These are phyloP conservation scores for Recurvirostra avosetta DNA, from an alignment of 2,113 vertebrate species.

Conservation along the genomic window DNA sequence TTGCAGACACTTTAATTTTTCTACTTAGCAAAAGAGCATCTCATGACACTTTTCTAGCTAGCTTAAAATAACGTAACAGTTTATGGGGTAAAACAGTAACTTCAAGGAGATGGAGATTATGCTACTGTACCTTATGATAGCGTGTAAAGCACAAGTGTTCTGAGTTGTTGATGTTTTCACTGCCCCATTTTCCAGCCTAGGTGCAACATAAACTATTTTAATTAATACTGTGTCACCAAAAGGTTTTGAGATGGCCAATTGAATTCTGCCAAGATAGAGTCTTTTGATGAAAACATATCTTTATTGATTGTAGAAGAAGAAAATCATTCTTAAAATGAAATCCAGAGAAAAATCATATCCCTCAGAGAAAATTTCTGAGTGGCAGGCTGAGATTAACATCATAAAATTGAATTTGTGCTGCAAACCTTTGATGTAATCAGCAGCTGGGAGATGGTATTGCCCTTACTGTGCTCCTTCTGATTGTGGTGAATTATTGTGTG, in stretches of 20 bases:
- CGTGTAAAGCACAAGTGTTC: constrained; percentile 41
- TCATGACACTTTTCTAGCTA: background rate
- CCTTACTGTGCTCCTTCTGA: constrained; percentile 74
- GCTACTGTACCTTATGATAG: background rate
- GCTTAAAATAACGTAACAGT: background rate
- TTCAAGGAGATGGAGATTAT: constrained; percentile 33
- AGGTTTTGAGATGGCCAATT: constrained; percentile 78
- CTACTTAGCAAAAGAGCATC: background rate
- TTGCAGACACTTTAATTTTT: background rate
- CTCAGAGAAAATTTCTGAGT: constrained; percentile 85
- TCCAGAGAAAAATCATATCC: constrained; percentile 83
- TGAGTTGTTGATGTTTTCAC: constrained; percentile 41
- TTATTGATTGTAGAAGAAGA: constrained; percentile 82
- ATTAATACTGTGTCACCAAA: constrained; percentile 81
- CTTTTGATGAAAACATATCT: constrained; percentile 84
- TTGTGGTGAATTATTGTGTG: constrained; percentile 75
- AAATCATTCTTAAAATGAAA: constrained; percentile 86
- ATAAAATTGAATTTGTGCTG: constrained; percentile 84
- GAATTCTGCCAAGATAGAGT: constrained; percentile 81
- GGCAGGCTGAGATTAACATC: constrained; percentile 84
- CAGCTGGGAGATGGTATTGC: constrained; percentile 82
- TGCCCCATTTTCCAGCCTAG: constrained; percentile 66
- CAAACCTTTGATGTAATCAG: constrained; percentile 82
- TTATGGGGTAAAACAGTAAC: background rate
- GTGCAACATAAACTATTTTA: constrained; percentile 79